Percentiles rank a stretch among this genome's conserved stretches.
Evolutionary conservation across 2,797 vertebrate genomes (phyloP).

Genomic region (Hephaestus fuliginosus): DNA sequence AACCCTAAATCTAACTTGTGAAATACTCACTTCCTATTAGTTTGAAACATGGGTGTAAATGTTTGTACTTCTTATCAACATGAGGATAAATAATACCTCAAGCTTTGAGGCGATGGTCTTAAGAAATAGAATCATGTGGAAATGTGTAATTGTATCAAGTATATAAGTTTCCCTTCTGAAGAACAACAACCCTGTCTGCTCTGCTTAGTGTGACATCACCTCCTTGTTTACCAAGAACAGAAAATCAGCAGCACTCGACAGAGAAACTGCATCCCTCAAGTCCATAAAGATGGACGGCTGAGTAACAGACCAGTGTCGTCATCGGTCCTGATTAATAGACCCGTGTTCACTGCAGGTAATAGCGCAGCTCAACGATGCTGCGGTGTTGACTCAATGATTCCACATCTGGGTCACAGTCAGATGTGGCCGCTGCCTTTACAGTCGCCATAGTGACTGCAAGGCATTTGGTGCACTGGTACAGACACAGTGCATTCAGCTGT

Average conservation of each 20-base stretch:
- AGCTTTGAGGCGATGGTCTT: neutral
- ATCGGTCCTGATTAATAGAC: constrained; percentile 3
- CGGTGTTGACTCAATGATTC: constrained; percentile 55
- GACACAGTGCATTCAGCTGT: neutral
- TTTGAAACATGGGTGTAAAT: neutral
- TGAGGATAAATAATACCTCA: neutral
- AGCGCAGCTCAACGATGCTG: constrained; percentile 24
- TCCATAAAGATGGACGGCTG: constrained; percentile 11
- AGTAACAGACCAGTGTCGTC: neutral
- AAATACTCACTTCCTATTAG: constrained; percentile 8
- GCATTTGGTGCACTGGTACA: neutral
- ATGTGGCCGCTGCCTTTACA: constrained; percentile 17
- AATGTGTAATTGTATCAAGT: neutral
- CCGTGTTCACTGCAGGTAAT: constrained; percentile 2
- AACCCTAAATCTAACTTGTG: neutral
- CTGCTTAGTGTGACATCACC: constrained; percentile 12
- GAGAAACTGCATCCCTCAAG: neutral
- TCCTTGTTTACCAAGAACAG: neutral
- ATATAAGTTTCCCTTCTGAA: neutral
- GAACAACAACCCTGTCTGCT: neutral
- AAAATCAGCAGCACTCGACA: constrained; percentile 8
- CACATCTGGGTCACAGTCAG: constrained; percentile 51
- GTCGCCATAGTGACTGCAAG: constrained; percentile 16
- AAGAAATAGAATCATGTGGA: neutral
- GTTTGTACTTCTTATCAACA: no score